Base-by-base conservation (phyloP, 2,888 invertebrate species). In the Microctonus hyperodae region DNA sequence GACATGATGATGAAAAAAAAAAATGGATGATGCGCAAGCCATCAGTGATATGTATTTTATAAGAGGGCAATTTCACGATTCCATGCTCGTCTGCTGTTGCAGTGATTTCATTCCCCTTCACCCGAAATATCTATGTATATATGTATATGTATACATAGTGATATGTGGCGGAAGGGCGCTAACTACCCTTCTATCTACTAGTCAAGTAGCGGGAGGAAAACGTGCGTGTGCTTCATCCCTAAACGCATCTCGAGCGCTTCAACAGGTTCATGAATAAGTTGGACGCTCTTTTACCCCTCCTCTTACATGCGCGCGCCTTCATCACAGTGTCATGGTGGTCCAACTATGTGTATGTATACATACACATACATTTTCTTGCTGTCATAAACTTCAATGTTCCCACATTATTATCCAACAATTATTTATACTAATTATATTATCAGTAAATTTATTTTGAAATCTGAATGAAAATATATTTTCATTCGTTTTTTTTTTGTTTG, bases 191-290 rank as follows among this genome's bases (percentile, higher is more conserved):
- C 76, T 78, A 78, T 78, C 78, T 77, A 75, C 78, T 78, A 44
- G 71, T 72, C 71, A 73, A 71, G 70, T 68, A 70, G 69, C 74
- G 73, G 74, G 73, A 71, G 69, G 69, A 72, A 68, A 74, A 74
- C 73, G 73, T 71, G 65, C 57, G 68, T 63, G 68, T 68, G 68
- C 73, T 74, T 71, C 70, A 67, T 68, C 78, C 76, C 79, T 82
- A 82, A 83, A 81, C 78, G 79, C 77, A 81, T 82, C 81, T 78
- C 76, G 76, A 78, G 79, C 81, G 82, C 82, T 79, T 82, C 83
- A 83, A 83, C 83, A 82, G 82, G 83, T 83, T 79, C 79, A 83
- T 83, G 83, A 83, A 83, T 83, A 83, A 82, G 78, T 83, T 82
- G 81, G 73, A 75, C 73, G 71, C 73, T 51, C 61, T 33, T 57